phyloP scores from a whole-genome alignment of 1,140 invertebrate genomes.

The Contarinia nasturtii region DNA sequence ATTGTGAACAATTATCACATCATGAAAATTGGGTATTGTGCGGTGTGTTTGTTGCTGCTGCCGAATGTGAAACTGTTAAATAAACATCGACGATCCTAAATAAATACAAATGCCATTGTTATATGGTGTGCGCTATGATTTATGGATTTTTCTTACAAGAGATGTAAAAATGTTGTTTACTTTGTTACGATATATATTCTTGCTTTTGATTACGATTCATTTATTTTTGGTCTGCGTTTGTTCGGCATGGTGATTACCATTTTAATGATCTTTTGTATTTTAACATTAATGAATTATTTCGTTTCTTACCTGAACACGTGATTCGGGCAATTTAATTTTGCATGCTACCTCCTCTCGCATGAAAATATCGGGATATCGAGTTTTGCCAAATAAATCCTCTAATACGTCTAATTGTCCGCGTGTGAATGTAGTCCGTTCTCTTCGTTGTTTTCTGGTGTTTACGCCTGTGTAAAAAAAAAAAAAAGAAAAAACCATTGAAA shows the following conservation, averaged over 20 bases:
- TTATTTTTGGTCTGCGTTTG: background rate
- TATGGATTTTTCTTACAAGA: background rate
- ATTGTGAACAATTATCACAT: too few relatives aligned
- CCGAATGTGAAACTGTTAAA: too few relatives aligned
- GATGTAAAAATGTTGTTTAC: background rate
- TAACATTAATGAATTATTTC: background rate
- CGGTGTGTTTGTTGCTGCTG: too few relatives aligned
- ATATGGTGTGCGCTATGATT: too few relatives aligned
- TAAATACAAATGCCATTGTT: too few relatives aligned
- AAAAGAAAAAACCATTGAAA: too few relatives aligned
- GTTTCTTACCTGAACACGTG: slow-evolving; percentile 72
- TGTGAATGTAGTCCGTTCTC: slow-evolving; percentile 91
- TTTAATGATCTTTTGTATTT: background rate
- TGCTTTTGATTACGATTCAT: too few relatives aligned
- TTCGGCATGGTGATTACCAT: background rate
- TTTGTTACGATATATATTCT: background rate
- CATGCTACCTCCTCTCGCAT: slow-evolving; percentile 93
- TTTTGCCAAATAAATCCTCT: slow-evolving; percentile 82
- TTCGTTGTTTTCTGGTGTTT: slow-evolving; percentile 73
- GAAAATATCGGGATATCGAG: slow-evolving; percentile 92
- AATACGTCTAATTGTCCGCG: slow-evolving; percentile 81
- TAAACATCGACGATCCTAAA: too few relatives aligned
- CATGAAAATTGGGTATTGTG: too few relatives aligned
- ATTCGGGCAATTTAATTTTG: slow-evolving; percentile 89
- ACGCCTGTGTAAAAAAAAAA: slow-evolving; percentile 11